These are phyloP conservation scores for Julus scandinavius DNA, from an alignment of 2,888 invertebrate species.

Conservation along the genomic window DNA sequence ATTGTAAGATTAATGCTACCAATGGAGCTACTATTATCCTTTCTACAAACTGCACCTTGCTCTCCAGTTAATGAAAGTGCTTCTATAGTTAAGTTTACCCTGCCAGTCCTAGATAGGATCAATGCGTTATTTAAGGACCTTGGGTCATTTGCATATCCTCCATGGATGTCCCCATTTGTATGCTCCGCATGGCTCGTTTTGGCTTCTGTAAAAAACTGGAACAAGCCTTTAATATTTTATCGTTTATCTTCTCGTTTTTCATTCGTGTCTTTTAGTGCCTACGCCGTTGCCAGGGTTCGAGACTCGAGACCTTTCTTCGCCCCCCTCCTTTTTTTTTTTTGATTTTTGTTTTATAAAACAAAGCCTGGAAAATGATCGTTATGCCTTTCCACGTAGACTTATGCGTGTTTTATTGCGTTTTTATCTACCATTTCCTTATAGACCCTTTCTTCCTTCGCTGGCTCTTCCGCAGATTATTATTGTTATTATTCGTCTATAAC, in stretches of 20 bases:
- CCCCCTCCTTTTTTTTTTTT: background rate
- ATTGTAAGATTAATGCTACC: background rate
- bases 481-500: conserved; percentile 37
- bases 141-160: conserved; percentile 14
- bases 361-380: background rate
- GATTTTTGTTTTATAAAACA: background rate
- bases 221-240: conserved; percentile 10
- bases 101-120: background rate
- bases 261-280: background rate
- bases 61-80: background rate
- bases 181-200: background rate
- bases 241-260: background rate
- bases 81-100: background rate
- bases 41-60: background rate
- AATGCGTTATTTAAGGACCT: conserved; percentile 19
- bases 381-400: background rate
- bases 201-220: background rate
- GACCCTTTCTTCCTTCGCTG: background rate
- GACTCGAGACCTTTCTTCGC: background rate
- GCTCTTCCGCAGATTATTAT: conserved; percentile 39
- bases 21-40: background rate
- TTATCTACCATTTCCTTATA: conserved; percentile 30
- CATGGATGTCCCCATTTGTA: background rate
- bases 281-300: background rate
- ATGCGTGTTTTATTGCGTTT: conserved; percentile 34